Conservation (phyloP, 2,797 vertebrate species). For the Xenops minutus region DNA sequence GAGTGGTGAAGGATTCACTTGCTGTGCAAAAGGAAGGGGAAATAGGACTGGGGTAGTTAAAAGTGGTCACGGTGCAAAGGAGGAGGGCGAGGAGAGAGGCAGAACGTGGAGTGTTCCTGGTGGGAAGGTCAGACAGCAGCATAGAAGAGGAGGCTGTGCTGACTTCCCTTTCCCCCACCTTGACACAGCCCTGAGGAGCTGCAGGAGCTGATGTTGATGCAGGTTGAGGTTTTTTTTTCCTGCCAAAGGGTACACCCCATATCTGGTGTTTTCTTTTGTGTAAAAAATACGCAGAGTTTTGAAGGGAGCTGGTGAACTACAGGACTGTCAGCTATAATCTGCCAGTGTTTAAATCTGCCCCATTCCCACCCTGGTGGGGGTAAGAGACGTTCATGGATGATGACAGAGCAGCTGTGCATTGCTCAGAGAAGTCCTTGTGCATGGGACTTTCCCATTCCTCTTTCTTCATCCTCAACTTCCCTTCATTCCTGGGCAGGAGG, state of each 20-base stretch:
- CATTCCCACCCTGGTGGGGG: not conserved
- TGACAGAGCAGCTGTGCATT: not conserved
- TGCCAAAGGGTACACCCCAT: not conserved
- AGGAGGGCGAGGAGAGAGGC: not conserved
- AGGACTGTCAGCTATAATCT: not conserved
- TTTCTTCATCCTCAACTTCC: not conserved
- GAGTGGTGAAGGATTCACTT: not conserved
- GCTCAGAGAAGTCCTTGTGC: not conserved
- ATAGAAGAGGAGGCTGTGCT: not conserved
- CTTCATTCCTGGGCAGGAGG: not conserved
- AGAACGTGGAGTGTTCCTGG: accelerated
- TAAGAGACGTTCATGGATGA: not conserved
- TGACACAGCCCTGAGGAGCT: not conserved
- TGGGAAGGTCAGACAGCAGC: not conserved
- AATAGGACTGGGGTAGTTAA: not conserved
- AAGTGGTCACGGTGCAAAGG: not conserved
- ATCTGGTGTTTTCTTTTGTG: not conserved
- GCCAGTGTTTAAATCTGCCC: not conserved
- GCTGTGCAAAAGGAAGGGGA: not conserved
- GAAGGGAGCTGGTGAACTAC: not conserved
- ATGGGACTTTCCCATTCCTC: not conserved
- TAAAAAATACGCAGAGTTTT: not conserved
- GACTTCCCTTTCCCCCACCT: not conserved
- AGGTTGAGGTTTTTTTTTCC: not conserved
- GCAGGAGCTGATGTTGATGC: not conserved